Percentiles rank a stretch among this genome's conserved stretches.
Conservation (phyloP, 2,113 vertebrate genomes). For the Nycticorax nycticorax region DNA sequence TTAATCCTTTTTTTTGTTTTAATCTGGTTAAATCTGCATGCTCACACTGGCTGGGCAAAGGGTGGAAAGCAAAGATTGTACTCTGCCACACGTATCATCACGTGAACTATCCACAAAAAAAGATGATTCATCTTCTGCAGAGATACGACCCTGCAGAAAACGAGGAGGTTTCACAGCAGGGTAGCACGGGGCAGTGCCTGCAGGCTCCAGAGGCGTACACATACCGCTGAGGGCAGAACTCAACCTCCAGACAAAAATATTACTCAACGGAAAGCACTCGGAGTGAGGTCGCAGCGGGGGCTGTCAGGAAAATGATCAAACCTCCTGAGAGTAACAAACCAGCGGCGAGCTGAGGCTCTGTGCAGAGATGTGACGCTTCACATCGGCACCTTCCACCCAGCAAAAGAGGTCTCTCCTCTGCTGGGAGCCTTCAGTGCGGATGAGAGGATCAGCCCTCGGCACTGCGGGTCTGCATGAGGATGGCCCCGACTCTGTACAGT, state of each 20-base stretch:
- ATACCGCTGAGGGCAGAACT: neutral
- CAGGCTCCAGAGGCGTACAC: rapidly evolving
- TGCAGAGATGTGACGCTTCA: rapidly evolving
- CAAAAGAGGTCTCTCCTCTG: neutral
- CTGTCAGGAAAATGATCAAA: neutral
- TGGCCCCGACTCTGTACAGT: rapidly evolving
- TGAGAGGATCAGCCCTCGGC: neutral
- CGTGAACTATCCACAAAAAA: neutral
- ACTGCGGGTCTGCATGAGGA: rapidly evolving
- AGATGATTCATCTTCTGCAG: neutral
- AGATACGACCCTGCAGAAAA: neutral
- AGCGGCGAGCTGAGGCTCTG: rapidly evolving
- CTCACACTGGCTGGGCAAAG: neutral
- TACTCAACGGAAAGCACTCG: rapidly evolving
- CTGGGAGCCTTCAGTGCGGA: neutral
- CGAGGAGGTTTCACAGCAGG: neutral
- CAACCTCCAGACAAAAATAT: neutral
- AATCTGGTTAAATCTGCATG: neutral
- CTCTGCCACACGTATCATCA: neutral
- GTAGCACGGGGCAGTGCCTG: neutral
- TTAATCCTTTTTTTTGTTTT: neutral
- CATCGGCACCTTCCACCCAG: neutral
- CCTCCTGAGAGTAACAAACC: neutral
- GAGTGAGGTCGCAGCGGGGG: rapidly evolving
- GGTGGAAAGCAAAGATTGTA: neutral